Conservation (phyloP, 2,113 vertebrate genomes). For the Gyps fulvus region DNA sequence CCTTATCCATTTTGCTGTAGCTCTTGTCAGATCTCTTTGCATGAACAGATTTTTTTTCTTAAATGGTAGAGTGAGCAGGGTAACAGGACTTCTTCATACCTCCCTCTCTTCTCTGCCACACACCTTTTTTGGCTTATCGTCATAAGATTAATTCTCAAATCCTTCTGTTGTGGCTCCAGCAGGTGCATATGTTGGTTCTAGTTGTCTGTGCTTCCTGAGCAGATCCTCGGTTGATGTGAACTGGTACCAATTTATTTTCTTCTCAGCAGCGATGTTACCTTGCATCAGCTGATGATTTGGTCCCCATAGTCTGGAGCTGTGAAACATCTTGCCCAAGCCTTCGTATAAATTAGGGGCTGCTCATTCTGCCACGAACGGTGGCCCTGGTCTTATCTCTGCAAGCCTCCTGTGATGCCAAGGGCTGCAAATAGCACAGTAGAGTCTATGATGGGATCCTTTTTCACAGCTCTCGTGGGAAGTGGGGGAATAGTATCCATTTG, state of each 20-base stretch:
- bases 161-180: background rate
- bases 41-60: background rate
- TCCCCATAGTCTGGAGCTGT: background rate
- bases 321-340: background rate
- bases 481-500: background rate
- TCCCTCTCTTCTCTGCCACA: background rate
- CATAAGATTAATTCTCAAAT: background rate
- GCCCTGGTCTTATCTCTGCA: background rate
- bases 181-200: background rate
- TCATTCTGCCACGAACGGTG: fast-evolving
- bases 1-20: conserved; percentile 24
- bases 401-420: fast-evolving
- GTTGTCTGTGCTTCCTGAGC: background rate
- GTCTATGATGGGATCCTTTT: background rate
- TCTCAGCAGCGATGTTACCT: background rate
- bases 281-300: background rate
- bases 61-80: background rate
- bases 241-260: background rate
- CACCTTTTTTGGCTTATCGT: background rate
- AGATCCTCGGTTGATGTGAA: background rate
- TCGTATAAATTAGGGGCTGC: background rate
- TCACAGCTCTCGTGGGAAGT: background rate
- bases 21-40: conserved; percentile 6
- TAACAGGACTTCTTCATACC: background rate
- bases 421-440: background rate